phyloP scores from a whole-genome alignment of 2,888 invertebrate genomes.

The Idaea biselata region DNA sequence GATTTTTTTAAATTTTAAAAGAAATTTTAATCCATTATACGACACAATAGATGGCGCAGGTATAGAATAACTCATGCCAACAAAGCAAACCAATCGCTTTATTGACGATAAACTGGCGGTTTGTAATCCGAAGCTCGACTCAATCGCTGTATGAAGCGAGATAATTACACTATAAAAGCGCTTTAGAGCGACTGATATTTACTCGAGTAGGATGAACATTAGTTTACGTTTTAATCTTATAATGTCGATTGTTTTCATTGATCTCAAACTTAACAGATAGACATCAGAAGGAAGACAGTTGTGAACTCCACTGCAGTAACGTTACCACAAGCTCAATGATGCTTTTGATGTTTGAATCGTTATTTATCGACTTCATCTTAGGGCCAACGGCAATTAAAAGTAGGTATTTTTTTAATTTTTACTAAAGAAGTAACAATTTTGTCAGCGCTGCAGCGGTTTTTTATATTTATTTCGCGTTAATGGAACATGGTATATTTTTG shows the following conservation, averaged over 20 bases:
- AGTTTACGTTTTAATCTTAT: background rate
- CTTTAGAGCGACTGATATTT: conserved; percentile 27
- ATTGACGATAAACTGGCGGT: conserved; percentile 47
- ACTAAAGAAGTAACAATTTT: background rate
- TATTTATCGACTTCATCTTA: too few relatives aligned
- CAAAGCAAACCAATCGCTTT: conserved; percentile 45
- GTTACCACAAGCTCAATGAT: background rate
- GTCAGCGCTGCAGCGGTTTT: background rate
- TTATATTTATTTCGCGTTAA: background rate
- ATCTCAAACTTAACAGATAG: conserved; percentile 1
- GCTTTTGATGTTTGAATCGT: too few relatives aligned
- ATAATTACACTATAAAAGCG: conserved; percentile 48
- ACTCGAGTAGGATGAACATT: conserved; percentile 1
- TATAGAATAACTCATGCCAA: background rate
- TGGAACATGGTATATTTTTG: background rate
- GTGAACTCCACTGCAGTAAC: background rate
- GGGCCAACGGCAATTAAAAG: too few relatives aligned
- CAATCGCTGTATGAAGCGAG: conserved; percentile 46
- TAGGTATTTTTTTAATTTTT: too few relatives aligned
- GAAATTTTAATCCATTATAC: background rate
- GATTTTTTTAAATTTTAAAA: too few relatives aligned
- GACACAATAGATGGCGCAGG: conserved; percentile 14
- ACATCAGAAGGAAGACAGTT: background rate
- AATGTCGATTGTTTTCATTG: conserved; percentile 4
- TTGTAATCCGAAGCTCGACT: conserved; percentile 48